Evolutionary conservation across 2,797 vertebrate species (phyloP).

Genomic region (Carapus acus): DNA sequence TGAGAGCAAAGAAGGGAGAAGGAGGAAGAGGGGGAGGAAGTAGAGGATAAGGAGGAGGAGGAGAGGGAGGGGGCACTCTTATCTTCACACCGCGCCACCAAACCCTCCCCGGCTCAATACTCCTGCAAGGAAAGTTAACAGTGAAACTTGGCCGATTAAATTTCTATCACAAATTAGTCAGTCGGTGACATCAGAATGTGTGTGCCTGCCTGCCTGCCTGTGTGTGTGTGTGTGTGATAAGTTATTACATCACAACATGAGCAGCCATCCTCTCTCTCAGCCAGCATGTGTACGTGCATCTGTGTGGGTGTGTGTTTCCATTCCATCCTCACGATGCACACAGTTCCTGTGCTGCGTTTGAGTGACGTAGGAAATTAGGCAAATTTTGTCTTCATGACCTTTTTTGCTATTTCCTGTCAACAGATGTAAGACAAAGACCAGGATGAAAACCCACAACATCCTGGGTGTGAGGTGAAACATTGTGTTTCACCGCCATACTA

Average conservation of each 20-base stretch:
- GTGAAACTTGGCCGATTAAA: too few relatives aligned
- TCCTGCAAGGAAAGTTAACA: slow-evolving; percentile 52
- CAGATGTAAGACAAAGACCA: not conserved
- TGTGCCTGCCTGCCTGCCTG: too few relatives aligned
- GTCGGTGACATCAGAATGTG: too few relatives aligned
- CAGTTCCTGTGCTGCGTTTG: too few relatives aligned
- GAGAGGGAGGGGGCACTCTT: slow-evolving; percentile 55
- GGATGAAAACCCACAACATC: not conserved
- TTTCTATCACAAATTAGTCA: too few relatives aligned
- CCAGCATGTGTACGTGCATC: too few relatives aligned
- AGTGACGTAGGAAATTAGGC: too few relatives aligned
- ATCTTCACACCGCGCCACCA: slow-evolving; percentile 54
- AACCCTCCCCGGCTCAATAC: slow-evolving; percentile 53
- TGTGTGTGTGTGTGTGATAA: too few relatives aligned
- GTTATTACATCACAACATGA: too few relatives aligned
- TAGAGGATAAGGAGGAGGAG: slow-evolving; percentile 18
- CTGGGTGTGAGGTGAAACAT: not conserved
- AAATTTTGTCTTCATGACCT: not conserved
- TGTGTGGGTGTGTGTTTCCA: too few relatives aligned
- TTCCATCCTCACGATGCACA: too few relatives aligned
- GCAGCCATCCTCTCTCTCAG: too few relatives aligned
- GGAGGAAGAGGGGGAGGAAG: slow-evolving; percentile 30
- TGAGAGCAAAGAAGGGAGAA: slow-evolving; percentile 32
- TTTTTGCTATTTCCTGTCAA: not conserved
- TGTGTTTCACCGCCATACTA: slow-evolving; percentile 14